Evolutionary conservation across 1,140 invertebrate species (phyloP), one percentile per base, ranked within the genome.

Genomic region (Drosophila chauvacae): DNA sequence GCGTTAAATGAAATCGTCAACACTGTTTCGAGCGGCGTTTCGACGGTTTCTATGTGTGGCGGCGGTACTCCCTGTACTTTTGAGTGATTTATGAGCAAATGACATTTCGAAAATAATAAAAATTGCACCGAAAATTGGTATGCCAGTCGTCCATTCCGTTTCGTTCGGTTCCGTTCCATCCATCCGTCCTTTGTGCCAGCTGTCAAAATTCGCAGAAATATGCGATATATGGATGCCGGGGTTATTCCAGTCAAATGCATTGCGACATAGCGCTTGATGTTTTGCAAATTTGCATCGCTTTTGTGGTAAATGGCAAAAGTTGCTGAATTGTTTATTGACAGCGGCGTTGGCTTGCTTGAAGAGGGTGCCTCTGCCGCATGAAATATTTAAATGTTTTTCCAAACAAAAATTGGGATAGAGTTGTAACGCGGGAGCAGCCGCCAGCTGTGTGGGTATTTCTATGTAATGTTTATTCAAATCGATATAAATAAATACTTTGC

Each of bases 71-170:
- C 16, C 33, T 39, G 63, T 59, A 62, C 51, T 77, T 71, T 61
- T 77, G 60, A 77, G 61, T 88, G 84, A 88, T 88, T 84, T 87
- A 87, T 84, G 83, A 48, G 72, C 56, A 84, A 84, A 65, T 88
- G 77, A 75, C 84, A 80, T 79, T 66, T 84, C 62, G 62, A 88
- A 88, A 86, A 83, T 84, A 90, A 82, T 65, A 83, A 79, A 80
- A 88, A 78, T 71, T 69, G 45, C 55, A 61, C 20, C 41, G 58
- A 88, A 87, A 87, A 87, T 79, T 81, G 70, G 60, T 65, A 42
- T 75, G 74, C 58, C 64, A 61, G 30, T 63, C n/a, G 55, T 41
- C 56, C 58, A 23, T 37, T 58, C 33, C 47, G 58, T 61, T 50
- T n/a, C 16, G 48, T 50, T 50, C 18, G 30, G 59, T 28, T 16